Conservation (phyloP, 2,113 vertebrate species). For the Malurus melanocephalus region DNA sequence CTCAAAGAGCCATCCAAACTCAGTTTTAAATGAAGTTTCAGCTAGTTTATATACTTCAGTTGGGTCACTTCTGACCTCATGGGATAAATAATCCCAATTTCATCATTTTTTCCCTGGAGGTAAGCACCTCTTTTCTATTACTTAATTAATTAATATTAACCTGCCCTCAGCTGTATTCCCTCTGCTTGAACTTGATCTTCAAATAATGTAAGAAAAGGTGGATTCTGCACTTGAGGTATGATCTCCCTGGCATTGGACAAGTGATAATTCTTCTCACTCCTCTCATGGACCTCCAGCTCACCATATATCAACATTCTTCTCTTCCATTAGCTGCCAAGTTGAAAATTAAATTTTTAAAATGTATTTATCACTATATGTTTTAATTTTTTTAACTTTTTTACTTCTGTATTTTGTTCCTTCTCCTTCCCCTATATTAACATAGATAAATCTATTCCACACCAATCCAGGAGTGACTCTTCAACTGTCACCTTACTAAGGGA, state of each 20-base stretch:
- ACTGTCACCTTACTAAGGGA: background rate
- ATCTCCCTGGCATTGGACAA: background rate
- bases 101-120: background rate
- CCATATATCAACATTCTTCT: background rate
- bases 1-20: background rate
- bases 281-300: background rate
- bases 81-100: constrained; percentile 34
- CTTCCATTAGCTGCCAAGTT: background rate
- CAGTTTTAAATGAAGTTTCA: constrained; percentile 19
- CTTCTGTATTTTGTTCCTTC: background rate
- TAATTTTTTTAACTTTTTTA: background rate
- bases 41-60: background rate
- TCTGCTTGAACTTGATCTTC: background rate
- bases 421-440: background rate
- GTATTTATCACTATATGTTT: too few species aligned
- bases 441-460: background rate
- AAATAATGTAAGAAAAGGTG: constrained; percentile 8
- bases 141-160: background rate
- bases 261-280: background rate
- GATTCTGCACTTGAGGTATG: background rate
- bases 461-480: background rate
- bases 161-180: background rate
- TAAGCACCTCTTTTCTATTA: background rate
- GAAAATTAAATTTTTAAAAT: background rate
- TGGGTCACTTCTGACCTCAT: background rate